These are phyloP conservation scores for Motacilla alba DNA, from an alignment of 2,113 vertebrate species.

Conservation along the genomic window DNA sequence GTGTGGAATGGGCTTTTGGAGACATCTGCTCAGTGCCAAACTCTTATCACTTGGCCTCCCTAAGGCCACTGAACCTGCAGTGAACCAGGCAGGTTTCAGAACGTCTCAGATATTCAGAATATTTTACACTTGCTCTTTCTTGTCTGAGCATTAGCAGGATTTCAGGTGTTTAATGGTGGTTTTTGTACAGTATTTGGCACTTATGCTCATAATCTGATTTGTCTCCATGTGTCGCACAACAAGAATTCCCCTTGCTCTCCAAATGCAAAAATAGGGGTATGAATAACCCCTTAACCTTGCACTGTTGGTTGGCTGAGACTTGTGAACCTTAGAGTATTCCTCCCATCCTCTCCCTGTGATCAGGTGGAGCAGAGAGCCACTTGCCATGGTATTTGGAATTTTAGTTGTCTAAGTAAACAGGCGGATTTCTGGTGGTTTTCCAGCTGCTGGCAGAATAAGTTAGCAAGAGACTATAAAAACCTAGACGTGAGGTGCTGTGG, in stretches of 20 bases:
- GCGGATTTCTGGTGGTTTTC: not conserved
- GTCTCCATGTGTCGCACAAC: fast-evolving
- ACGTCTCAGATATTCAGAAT: not conserved
- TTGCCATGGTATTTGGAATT: not conserved
- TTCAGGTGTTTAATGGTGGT: not conserved
- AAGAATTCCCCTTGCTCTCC: not conserved
- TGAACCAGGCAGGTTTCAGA: not conserved
- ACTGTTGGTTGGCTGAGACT: not conserved
- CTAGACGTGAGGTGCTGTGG: not conserved
- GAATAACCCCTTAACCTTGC: not conserved
- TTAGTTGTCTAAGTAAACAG: not conserved
- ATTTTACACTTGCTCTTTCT: not conserved
- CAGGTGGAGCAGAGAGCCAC: not conserved
- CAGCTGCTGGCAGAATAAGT: not conserved
- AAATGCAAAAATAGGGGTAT: not conserved
- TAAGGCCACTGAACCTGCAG: not conserved
- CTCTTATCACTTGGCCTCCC: not conserved
- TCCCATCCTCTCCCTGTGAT: not conserved
- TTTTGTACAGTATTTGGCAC: not conserved
- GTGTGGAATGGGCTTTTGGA: fast-evolving
- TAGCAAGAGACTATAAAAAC: not conserved
- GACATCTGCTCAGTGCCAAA: not conserved
- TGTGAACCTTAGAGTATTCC: not conserved
- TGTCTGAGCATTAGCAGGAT: not conserved
- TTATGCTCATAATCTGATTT: not conserved